Base-by-base conservation (phyloP, 2,113 vertebrate species). In the Chiloscyllium plagiosum region DNA sequence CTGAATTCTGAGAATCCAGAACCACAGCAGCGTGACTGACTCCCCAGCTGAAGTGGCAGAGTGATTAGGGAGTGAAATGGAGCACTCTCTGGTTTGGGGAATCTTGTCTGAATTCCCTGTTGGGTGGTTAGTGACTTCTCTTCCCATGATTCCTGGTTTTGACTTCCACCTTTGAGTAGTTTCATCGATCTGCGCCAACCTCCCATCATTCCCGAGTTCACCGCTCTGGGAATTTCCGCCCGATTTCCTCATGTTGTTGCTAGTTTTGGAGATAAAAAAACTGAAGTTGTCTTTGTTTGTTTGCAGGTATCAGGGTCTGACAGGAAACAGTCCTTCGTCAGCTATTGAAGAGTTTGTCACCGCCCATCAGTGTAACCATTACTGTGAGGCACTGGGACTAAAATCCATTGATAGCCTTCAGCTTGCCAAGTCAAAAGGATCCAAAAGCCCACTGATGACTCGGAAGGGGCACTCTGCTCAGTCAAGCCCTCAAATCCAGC, bases 251-350 rank as follows among this genome's bases (percentile, higher is more conserved):
- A 20, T 47, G 47, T 56, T 47, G 47, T 56, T 10, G 2, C 50
- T 52, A 2, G 13, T 12, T 50, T 47, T 52, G 3, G 50, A 52
- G 47, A 4, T 87, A 4, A 87, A 52, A 52, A 22, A 70, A 87
- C 0, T 47, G 42, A 47, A 47, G 42, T 29, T 92, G 26, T 24
- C 5, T 92, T 90, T 96, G 2, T 96, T 90, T 61, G 10, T 26
- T 97, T 97, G 94, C 97, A 99, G 99, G 96, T 99, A 99, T 97
- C 99, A 99, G 97, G 98, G 98, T 94, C 97, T 99, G 96, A 99
- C 99, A 96, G 98, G 99, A 94, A 97, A 97, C 96, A 98, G 98
- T 22, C 98, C 97, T 68, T 98, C 98, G 0, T 97, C 98, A 66
- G 96, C 99, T 94, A 97, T 99, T 66, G 98, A 99, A 96, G 98